Conservation (phyloP, 2,888 invertebrate species). For the Allolobophora icterica region DNA sequence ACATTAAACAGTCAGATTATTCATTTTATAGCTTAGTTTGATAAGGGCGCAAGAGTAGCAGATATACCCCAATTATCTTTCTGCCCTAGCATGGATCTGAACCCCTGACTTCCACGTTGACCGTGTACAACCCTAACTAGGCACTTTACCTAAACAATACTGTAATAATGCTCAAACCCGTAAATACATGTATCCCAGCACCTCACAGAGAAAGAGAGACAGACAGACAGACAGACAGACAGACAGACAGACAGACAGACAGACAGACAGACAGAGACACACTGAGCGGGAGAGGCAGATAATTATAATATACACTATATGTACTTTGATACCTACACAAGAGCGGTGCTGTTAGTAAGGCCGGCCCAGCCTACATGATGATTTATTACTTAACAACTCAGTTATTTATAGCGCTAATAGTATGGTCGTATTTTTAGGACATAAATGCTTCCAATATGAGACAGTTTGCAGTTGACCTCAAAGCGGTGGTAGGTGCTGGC, state of each 20-base stretch:
- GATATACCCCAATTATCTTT: background rate
- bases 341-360: too few relatives aligned
- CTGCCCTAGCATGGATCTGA: background rate
- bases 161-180: background rate
- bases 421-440: background rate
- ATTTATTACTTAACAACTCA: too few relatives aligned
- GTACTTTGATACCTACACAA: too few relatives aligned
- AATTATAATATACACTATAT: too few relatives aligned
- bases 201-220: too few relatives aligned
- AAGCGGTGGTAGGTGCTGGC: background rate
- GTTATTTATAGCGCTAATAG: too few relatives aligned
- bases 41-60: background rate
- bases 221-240: too few relatives aligned
- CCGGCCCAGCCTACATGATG: too few relatives aligned
- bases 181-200: background rate
- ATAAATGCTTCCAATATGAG: background rate
- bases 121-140: background rate
- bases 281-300: too few relatives aligned
- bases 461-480: background rate
- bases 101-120: background rate
- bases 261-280: too few relatives aligned
- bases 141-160: background rate
- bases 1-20: too few relatives aligned
- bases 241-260: too few relatives aligned
- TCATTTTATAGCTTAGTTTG: background rate